Conservation (phyloP, 2,113 vertebrate species). For the Myotis davidii region DNA sequence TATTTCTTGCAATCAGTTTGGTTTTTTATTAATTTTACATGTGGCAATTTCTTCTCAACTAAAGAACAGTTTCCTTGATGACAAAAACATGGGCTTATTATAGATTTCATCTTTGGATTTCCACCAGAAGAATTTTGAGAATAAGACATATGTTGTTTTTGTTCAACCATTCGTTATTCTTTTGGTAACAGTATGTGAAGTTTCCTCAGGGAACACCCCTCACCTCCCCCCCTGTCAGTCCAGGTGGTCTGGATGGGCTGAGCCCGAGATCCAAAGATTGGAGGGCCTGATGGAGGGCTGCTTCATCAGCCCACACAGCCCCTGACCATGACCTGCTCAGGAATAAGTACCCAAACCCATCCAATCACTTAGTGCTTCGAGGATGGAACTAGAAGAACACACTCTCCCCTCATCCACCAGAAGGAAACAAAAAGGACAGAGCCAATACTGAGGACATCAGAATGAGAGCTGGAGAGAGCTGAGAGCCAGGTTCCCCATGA, state of each 20-base stretch:
- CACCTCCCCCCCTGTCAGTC: not conserved
- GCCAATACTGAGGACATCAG: not conserved
- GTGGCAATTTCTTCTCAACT: not conserved
- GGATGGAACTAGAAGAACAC: not conserved
- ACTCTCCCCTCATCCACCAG: not conserved
- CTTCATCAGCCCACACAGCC: not conserved
- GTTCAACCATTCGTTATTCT: not conserved
- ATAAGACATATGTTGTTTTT: not conserved
- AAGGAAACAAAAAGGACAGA: not conserved
- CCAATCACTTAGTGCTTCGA: not conserved
- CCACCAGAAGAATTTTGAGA: not conserved
- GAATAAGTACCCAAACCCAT: not conserved
- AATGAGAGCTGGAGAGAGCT: not conserved
- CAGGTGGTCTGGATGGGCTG: not conserved
- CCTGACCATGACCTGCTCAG: not conserved
- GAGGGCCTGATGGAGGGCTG: not conserved
- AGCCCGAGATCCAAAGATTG: not conserved
- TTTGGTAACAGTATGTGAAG: not conserved
- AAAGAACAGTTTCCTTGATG: constrained; percentile 11
- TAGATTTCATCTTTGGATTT: constrained; percentile 19
- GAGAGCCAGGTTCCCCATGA: not conserved
- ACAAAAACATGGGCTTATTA: not conserved
- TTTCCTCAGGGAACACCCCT: not conserved
- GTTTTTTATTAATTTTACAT: not conserved
- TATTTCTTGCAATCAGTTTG: not conserved